A percentile compares a stretch with the other conserved stretches of the same genome.
Conservation (phyloP, 2,888 invertebrate genomes). For the Nymphalis polychloros region DNA sequence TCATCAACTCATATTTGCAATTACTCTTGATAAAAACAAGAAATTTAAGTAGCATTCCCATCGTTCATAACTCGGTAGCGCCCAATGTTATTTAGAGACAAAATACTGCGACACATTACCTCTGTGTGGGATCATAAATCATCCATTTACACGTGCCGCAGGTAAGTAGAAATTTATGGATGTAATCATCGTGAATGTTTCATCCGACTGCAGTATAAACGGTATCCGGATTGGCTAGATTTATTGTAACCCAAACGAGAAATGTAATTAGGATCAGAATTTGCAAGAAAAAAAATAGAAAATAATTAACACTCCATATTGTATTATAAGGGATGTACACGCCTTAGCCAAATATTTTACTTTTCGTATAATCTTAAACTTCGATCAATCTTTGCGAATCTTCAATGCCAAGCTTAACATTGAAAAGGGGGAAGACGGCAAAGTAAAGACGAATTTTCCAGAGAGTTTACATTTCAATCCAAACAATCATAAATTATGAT, state of each 20-base stretch:
- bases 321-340: not conserved
- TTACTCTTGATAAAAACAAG: not conserved
- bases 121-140: conserved; percentile 55
- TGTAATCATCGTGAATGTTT: conserved; percentile 63
- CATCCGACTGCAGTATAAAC: conserved; percentile 51
- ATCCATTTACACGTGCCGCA: conserved; percentile 55
- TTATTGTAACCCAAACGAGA: conserved; percentile 40
- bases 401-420: not conserved
- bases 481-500: conserved; percentile 27
- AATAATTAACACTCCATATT: not conserved
- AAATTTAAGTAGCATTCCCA: not conserved
- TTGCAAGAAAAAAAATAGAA: not conserved
- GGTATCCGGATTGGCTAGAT: conserved; percentile 40
- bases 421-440: conserved; percentile 2
- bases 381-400: conserved; percentile 12
- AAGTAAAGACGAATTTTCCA: conserved; percentile 18
- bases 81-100: conserved; percentile 39
- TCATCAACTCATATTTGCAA: not conserved
- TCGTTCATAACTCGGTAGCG: conserved; percentile 3
- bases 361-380: conserved; percentile 12
- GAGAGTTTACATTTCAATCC: conserved; percentile 24
- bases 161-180: conserved; percentile 61
- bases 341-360: conserved; percentile 5
- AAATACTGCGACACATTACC: conserved; percentile 51
- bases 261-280: conserved; percentile 33